Percentiles rank a stretch among this genome's conserved stretches.
These are phyloP conservation scores for Papilio protenor DNA, from an alignment of 2,888 invertebrate genomes.

Conservation along the genomic window DNA sequence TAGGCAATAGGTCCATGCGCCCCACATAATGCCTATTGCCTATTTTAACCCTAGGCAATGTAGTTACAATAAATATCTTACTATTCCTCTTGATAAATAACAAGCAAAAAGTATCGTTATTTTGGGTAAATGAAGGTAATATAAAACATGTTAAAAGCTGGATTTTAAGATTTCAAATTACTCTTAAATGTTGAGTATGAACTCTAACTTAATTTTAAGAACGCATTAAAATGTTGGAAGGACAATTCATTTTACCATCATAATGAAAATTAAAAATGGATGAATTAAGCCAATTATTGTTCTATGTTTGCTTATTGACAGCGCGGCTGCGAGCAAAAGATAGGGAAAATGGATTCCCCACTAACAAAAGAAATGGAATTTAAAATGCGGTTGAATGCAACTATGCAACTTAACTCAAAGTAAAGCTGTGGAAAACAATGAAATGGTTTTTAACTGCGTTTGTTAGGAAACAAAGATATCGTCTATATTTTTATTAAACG, in stretches of 20 bases:
- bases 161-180: too few relatives aligned
- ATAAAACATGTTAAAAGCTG: too few relatives aligned
- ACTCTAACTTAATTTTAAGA: too few relatives aligned
- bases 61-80: too few relatives aligned
- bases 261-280: conserved; percentile 3
- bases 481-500: neutral
- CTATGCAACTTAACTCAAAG: neutral
- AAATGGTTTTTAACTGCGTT: neutral
- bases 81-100: too few relatives aligned
- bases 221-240: neutral
- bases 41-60: too few relatives aligned
- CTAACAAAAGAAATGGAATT: conserved; percentile 13
- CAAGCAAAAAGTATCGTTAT: too few relatives aligned
- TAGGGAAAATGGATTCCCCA: neutral
- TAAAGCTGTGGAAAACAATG: neutral
- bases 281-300: conserved; percentile 18
- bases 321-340: neutral
- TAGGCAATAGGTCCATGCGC: too few relatives aligned
- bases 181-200: neutral
- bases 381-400: conserved; percentile 13
- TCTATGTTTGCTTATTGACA: conserved; percentile 15
- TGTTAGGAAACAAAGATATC: neutral
- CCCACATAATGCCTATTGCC: too few relatives aligned
- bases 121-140: too few relatives aligned
- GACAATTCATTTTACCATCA: neutral